phyloP scores from a whole-genome alignment of 2,888 invertebrate species.

The Cantharis rufa region DNA sequence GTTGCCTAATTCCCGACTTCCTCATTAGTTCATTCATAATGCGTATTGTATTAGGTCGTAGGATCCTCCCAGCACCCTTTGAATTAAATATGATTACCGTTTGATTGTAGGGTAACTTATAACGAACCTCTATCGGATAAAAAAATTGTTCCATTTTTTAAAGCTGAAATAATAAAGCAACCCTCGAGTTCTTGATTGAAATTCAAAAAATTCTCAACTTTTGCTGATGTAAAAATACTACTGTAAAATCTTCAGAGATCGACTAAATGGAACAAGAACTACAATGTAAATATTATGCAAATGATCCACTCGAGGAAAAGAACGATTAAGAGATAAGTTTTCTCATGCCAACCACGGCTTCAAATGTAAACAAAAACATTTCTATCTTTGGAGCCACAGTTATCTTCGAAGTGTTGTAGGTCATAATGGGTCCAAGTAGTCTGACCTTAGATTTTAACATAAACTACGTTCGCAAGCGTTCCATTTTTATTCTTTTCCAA shows the following conservation, averaged over 20 bases:
- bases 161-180: neutral
- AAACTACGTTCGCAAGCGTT: neutral
- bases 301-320: neutral
- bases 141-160: neutral
- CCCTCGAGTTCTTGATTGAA: too few relatives aligned
- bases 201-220: too few relatives aligned
- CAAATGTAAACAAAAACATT: conserved; percentile 2
- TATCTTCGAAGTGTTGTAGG: conserved; percentile 22
- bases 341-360: neutral
- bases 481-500: neutral
- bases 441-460: conserved; percentile 14
- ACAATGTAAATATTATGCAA: neutral
- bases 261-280: neutral
- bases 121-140: neutral
- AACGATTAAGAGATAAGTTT: neutral
- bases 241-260: neutral
- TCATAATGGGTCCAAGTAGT: conserved; percentile 23
- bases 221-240: too few relatives aligned
- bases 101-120: conserved; percentile 26
- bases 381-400: conserved; percentile 13
- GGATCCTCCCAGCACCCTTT: conserved; percentile 34
- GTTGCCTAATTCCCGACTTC: conserved; percentile 45
- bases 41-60: conserved; percentile 22
- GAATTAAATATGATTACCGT: conserved; percentile 29
- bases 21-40: conserved; percentile 41